Percentiles rank a stretch among this genome's conserved stretches.
Evolutionary conservation across 2,113 vertebrate genomes (phyloP).

Genomic region (Papio anubis): DNA sequence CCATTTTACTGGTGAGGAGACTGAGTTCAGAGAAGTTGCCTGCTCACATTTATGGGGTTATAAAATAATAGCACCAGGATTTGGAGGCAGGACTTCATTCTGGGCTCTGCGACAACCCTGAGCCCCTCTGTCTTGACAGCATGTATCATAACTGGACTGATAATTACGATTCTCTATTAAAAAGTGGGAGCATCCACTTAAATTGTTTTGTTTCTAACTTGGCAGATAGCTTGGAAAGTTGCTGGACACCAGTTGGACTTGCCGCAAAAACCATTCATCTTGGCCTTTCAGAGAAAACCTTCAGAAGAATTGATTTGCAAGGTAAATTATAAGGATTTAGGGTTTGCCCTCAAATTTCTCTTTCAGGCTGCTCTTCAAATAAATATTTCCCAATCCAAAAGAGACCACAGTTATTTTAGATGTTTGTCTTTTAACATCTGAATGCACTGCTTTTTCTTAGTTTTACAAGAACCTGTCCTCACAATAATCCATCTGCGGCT

Average conservation of each 20-base stretch:
- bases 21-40: not conserved
- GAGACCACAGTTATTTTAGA: conserved; percentile 49
- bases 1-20: conserved; percentile 6
- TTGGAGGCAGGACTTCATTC: not conserved
- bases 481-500: not conserved
- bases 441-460: conserved; percentile 24
- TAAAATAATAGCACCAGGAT: not conserved
- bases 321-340: conserved; percentile 46
- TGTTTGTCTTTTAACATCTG: conserved; percentile 46
- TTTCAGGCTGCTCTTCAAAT: conserved; percentile 38
- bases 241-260: not conserved
- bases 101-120: not conserved
- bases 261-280: not conserved
- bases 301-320: conserved; percentile 53
- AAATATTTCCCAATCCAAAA: conserved; percentile 43
- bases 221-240: conserved; percentile 40
- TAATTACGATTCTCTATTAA: not conserved
- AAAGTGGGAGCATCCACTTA: not conserved
- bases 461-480: conserved; percentile 33
- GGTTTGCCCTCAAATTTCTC: conserved; percentile 53
- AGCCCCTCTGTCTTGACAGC: not conserved
- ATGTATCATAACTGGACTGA: not conserved
- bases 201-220: not conserved
- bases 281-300: conserved; percentile 48
- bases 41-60: not conserved